These are phyloP conservation scores for Micronisus gabar DNA, from an alignment of 2,113 vertebrate species.

Conservation along the genomic window DNA sequence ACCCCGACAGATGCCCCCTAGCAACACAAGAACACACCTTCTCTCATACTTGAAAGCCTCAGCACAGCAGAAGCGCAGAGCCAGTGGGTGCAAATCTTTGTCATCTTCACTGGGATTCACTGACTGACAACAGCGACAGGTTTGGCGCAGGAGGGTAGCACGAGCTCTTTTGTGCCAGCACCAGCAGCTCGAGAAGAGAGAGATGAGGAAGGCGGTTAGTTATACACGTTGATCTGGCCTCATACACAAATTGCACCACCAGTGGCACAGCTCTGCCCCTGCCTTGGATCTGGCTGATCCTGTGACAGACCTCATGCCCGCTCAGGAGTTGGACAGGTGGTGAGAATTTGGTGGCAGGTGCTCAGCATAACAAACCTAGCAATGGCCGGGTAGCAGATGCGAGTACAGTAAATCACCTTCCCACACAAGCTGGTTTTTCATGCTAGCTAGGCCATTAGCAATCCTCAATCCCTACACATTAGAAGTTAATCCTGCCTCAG, in stretches of 20 bases:
- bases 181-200: background rate
- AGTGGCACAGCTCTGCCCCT: background rate
- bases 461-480: background rate
- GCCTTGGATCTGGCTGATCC: background rate
- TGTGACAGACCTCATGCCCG: fast-evolving
- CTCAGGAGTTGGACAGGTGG: background rate
- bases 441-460: conserved; percentile 23
- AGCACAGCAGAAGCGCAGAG: background rate
- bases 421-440: background rate
- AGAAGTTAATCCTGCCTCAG: conserved; percentile 55
- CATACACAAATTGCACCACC: fast-evolving
- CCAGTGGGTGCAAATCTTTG: fast-evolving
- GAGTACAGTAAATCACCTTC: background rate
- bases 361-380: background rate
- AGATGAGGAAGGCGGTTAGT: background rate
- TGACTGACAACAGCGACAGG: background rate
- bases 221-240: background rate
- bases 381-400: background rate
- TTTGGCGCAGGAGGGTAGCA: background rate
- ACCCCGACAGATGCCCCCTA: background rate
- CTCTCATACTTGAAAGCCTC: background rate
- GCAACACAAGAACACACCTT: background rate
- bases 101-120: background rate
- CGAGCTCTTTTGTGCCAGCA: background rate
- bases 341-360: background rate